Evolutionary conservation across 2,797 vertebrate genomes (phyloP), one percentile per base, ranked within the genome.

Genomic region (Enteromius mattozi): DNA sequence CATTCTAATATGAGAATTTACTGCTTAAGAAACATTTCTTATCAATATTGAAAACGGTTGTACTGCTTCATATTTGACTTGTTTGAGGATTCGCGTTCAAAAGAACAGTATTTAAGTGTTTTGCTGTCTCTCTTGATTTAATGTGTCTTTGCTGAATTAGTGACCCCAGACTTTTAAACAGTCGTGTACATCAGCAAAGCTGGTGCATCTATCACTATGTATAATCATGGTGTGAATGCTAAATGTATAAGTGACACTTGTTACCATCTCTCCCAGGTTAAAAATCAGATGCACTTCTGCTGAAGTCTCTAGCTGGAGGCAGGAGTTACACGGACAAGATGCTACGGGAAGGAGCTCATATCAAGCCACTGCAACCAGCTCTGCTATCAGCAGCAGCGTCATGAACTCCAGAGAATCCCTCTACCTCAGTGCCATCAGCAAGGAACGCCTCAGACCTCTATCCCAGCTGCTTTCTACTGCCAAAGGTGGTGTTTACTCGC

Each of bases 401-500:
- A n/a, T 33, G 42, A 85, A n/a, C 80, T 72, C 56, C 83, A 83
- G 89, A 86, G 91, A 92, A 84, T 54, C 88, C 42, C 87, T 85
- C 56, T 81, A 88, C 91, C 90, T 88, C 66, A 91, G 89, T 79
- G 87, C 87, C 86, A 82, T 89, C 86, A 87, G 87, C 89, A 89
- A 89, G 87, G 90, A 91, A 86, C 19, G 78, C 12, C 33, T 63
- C 84, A 85, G 87, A 16, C 89, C 85, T 88, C 90, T 88, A 86
- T 85, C 89, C 72, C 82, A 87, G 69, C 87, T 74, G 87, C 87
- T 89, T 88, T 88, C 86, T 83, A 76, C 81, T 2, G 86, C 91
- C 91, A 92, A 92, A 95, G 93, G 95, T 91, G 90, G 90, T 75
- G 30, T 88, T 84, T 17, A 0, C 61, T 37, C 81, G 21, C 79